These are phyloP conservation scores for Phasianus colchicus DNA, from an alignment of 2,113 vertebrate species.

Conservation along the genomic window DNA sequence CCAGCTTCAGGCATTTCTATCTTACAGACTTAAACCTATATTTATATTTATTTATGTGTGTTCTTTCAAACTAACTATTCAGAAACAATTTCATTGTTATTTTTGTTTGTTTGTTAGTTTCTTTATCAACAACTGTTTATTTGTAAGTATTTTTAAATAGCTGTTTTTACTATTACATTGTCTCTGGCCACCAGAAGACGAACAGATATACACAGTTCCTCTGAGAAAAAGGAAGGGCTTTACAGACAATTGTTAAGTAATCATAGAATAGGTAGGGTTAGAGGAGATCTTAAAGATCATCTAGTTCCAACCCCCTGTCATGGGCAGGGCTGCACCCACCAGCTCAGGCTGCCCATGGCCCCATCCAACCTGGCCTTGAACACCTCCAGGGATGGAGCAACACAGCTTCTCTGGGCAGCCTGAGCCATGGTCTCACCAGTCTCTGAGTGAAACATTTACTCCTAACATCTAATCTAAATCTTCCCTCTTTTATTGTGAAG, in stretches of 20 bases:
- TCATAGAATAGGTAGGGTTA: too few species aligned
- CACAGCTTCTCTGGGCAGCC: too few species aligned
- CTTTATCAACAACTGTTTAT: background rate
- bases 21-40: background rate
- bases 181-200: background rate
- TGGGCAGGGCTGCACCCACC: too few species aligned
- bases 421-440: too few species aligned
- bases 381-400: too few species aligned
- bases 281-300: too few species aligned
- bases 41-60: background rate
- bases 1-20: background rate
- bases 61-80: background rate
- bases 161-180: background rate
- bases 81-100: background rate
- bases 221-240: background rate
- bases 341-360: too few species aligned
- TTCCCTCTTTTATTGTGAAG: too few species aligned
- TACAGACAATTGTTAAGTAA: background rate
- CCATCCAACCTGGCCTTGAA: too few species aligned
- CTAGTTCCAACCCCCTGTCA: too few species aligned
- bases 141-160: background rate
- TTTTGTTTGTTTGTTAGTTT: background rate
- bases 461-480: too few species aligned
- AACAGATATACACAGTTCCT: background rate
- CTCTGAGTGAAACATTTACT: too few species aligned